Base-by-base conservation (phyloP, 2,797 vertebrate genomes). In the Apogon talboti region DNA sequence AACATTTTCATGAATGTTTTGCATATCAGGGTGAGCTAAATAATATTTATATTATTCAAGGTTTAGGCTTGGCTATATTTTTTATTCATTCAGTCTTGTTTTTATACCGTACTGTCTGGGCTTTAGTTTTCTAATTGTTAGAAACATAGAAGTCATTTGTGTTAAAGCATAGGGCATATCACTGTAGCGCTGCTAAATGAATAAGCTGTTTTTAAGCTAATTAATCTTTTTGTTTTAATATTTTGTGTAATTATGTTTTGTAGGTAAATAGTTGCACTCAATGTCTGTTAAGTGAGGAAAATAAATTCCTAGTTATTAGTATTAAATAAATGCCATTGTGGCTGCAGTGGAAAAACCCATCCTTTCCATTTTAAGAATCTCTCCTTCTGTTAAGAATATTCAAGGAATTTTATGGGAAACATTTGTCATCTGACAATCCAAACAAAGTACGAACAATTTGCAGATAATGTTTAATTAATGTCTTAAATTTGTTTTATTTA, bases 121-220 rank as follows among this genome's bases (percentile, higher is more conserved):
- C 24, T 57, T 10, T 64, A 44, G 41, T 45, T 55, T 24, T 44
- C 38, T 45, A 12, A 60, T 54, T 61, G 13, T 15, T 45, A 46
- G 43, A 42, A 59, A 59, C 59, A 30, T 42, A 71, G 16, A 68
- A 62, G 49, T 76, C 15, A 42, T 19, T 33, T 49, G 13, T 52
- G 40, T 73, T 54, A 51, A 4, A 48, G 43, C 30, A 49, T 50
- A 53, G n/a, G 48, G 74, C 14, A 50, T n/a, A n/a, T 41, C n/a
- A 61, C 12, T 3, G 16, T 76, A 78, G 71, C 1, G 53, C 82
- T 80, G 74, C 77, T 79, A 70, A 45, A 56, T 46, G 12, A 65
- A 15, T 48, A 51, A 16, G 54, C 40, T 42, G 49, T 45, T 13
- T 53, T 7, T 30, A 38, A 43, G 16, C 7, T 4, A 60, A 54